A percentile compares a stretch with the other conserved stretches of the same genome.
Conservation (phyloP, 2,113 vertebrate genomes). For the Lepus europaeus region DNA sequence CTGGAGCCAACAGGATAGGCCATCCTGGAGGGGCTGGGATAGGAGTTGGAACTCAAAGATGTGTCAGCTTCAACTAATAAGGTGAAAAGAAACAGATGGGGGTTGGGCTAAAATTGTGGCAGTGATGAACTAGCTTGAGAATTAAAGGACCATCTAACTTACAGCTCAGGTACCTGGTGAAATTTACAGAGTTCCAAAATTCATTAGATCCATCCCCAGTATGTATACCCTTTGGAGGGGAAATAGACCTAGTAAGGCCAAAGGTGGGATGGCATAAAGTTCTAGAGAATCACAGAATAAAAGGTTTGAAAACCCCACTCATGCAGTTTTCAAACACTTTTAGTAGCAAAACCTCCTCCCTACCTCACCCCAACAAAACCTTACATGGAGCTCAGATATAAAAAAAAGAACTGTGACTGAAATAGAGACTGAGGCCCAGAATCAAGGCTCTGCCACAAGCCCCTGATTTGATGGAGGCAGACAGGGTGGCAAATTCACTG, state of each 20-base stretch:
- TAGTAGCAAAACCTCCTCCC: not conserved
- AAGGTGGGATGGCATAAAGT: not conserved
- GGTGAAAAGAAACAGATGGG: not conserved
- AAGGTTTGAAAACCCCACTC: not conserved
- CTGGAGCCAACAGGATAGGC: not conserved
- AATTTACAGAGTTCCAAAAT: not conserved
- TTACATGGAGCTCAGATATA: not conserved
- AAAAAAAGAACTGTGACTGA: not conserved
- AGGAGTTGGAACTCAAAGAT: no score
- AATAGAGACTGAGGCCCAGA: not conserved
- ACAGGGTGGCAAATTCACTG: not conserved
- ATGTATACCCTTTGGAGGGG: no score
- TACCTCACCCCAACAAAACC: not conserved
- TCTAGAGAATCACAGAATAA: not conserved
- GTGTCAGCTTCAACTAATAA: not conserved
- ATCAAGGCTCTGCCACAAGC: not conserved
- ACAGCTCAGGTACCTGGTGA: not conserved
- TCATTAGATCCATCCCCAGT: no score
- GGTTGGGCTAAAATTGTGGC: not conserved
- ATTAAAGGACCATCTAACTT: not conserved
- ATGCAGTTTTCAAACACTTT: not conserved
- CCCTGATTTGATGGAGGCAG: not conserved
- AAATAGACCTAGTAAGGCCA: not conserved
- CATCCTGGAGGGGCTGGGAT: not conserved
- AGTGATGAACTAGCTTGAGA: not conserved